Base-by-base conservation (phyloP, 1,140 invertebrate genomes). In the Sarcophaga peregrina region DNA sequence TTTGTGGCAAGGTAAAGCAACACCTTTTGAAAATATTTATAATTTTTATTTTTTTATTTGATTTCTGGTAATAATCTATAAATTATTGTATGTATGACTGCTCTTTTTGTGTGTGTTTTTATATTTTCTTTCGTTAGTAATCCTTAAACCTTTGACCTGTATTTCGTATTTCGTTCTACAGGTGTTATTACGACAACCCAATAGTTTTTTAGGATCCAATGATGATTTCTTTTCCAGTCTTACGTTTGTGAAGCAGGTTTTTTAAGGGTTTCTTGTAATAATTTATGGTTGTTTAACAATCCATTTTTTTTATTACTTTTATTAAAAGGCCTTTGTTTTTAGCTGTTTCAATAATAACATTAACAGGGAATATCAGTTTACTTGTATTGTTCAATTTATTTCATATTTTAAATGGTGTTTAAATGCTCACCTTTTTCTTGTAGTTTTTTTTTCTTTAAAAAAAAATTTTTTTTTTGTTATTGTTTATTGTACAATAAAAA, bases 71-170 rank as follows among this genome's bases (percentile, higher is more conserved):
- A 52, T 78, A 78, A 78, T 52, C 75, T 7, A 78, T 78, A 78
- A 78, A 78, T 78, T 78, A 78, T 78, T 25, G 10, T 15, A 47
- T 45, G 45, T 2, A 4, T 1, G 1, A 2, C 1, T 37, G 45
- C 73, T 52, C 10, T 17, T 78, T 78, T 52, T 50, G 20, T 50
- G 10, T 20, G 0, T 11, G 17, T 48, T 48, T 47, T 6, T 17
- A 47, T 46, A 15, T 7, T n/a, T 37, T 37, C 25, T 37, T 37
- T 17, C 17, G n/a, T 11, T 9, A 75, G 47, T 50, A 76, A 78
- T 78, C 75, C 75, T 78, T 50, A 48, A 78, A 68, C 17, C n/a
- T n/a, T 47, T 50, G 75, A 78, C 75, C 75, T 78, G 62, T 72
- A 25, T 20, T 37, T 37, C 25, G 25, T 37, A 37, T 37, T 25